A percentile compares a stretch with the other conserved stretches of the same genome.
Evolutionary conservation across 2,113 vertebrate species (phyloP).

Genomic region (Calidris pygmaea): DNA sequence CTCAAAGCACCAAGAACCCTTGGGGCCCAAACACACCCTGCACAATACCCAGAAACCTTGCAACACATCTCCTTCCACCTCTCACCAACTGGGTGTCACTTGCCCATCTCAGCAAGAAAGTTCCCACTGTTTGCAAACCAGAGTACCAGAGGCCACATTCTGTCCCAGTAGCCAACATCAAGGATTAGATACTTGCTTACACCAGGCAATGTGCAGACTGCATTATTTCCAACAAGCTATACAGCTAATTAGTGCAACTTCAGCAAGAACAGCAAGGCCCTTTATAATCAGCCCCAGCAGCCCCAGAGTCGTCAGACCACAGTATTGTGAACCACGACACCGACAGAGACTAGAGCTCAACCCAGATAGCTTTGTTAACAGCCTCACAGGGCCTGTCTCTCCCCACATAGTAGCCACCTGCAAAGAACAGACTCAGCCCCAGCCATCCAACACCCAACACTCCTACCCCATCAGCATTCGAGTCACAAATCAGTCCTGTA

Average conservation of each 20-base stretch:
- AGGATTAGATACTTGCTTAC: conserved; percentile 38
- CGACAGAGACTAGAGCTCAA: not conserved
- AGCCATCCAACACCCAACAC: not conserved
- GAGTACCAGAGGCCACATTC: not conserved
- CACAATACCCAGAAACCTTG: not conserved
- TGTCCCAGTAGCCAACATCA: not conserved
- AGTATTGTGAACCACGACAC: not conserved
- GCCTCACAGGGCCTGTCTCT: not conserved
- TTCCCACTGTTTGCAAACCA: not conserved
- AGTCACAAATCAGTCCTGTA: conserved; percentile 6
- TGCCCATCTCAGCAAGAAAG: not conserved
- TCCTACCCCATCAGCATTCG: not conserved
- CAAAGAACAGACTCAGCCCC: not conserved
- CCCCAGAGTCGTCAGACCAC: not conserved
- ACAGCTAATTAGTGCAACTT: conserved; percentile 30
- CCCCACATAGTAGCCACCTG: not conserved
- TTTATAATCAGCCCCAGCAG: not conserved
- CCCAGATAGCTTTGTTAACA: not conserved
- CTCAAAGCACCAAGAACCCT: not conserved
- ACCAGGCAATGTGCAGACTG: not conserved
- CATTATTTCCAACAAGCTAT: not conserved
- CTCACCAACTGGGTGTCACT: not conserved
- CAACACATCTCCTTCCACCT: conserved; percentile 4
- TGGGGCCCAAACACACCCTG: not conserved
- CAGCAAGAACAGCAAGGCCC: conserved; percentile 32